Base-by-base conservation (phyloP, 2,797 vertebrate species). In the Argya squamiceps region DNA sequence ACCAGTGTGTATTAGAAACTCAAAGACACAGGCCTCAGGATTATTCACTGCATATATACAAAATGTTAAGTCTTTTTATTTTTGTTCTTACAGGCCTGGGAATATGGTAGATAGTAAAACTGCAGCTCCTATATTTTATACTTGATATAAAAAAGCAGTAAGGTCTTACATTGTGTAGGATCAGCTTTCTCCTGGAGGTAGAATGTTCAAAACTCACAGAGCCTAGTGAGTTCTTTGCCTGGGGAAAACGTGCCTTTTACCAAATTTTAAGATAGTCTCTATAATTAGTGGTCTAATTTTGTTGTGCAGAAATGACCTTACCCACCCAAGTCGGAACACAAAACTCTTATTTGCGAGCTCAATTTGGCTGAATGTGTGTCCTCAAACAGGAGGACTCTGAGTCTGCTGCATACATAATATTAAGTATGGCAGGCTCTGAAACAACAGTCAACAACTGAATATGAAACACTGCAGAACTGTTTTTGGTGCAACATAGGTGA, bases 221-320 rank as follows among this genome's bases (percentile, higher is more conserved):
- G 32, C 23, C 73, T 52, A 77, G 18, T 30, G 16, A n/a, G 6
- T 49, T 81, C 84, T 84, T 84, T 94, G 37, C 64, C 60, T 39
- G 41, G 56, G 50, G 80, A 12, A 86, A 78, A 92, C 4, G 43
- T 88, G 85, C 41, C 58, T 93, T 86, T 62, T 69, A 91, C 83
- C 70, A 93, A 93, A 88, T 90, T 90, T 95, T 86, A 95, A 94
- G 83, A 84, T 49, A 88, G 91, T 84, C 50, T 94, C 89, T 94
- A 76, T 95, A 96, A 96, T 96, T 96, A 96, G 91, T 94, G 94
- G 89, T 95, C 63, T 90, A 92, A 95, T 94, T 95, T 76, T 96
- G 89, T 79, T 36, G 0, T 46, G 52, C 76, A 82, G 65, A 92
- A 90, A 79, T 79, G 55, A 78, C 83, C 70, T 95, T 88, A 87